Evolutionary conservation across 2,797 vertebrate species (phyloP).

Genomic region (Schizopygopsis pylzovi): DNA sequence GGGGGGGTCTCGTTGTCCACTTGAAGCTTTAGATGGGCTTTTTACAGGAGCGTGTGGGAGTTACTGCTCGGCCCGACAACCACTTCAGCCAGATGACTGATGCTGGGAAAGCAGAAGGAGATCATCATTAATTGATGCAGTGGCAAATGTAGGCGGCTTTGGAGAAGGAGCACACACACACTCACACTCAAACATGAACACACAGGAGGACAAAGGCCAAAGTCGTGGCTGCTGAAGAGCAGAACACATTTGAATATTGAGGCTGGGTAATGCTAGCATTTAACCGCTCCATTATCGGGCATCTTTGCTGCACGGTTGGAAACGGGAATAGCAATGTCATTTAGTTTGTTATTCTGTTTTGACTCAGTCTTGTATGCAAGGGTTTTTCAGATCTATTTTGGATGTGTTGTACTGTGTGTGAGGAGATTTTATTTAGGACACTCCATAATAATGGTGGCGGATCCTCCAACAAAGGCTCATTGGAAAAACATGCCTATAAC

Average conservation of each 20-base stretch:
- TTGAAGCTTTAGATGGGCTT: constrained; percentile 56
- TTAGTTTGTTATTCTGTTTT: constrained; percentile 42
- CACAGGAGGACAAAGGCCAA: constrained; percentile 54
- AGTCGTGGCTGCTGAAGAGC: constrained; percentile 59
- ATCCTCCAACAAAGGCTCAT: not conserved
- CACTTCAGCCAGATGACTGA: constrained; percentile 66
- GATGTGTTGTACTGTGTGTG: constrained; percentile 2
- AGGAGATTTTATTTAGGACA: constrained; percentile 13
- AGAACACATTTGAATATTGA: constrained; percentile 41
- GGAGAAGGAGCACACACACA: constrained; percentile 40
- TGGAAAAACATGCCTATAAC: not conserved
- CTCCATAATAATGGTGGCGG: not conserved
- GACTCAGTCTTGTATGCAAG: not conserved
- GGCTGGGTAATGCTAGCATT: constrained; percentile 20
- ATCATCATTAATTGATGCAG: constrained; percentile 67
- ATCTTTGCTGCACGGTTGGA: constrained; percentile 12
- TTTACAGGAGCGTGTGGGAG: constrained; percentile 61
- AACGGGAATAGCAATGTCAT: constrained; percentile 24
- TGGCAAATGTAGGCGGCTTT: constrained; percentile 66
- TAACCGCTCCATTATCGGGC: constrained; percentile 41
- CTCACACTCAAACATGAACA: constrained; percentile 39
- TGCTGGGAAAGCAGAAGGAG: constrained; percentile 63
- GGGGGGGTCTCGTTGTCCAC: constrained; percentile 60
- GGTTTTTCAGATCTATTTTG: constrained; percentile 1
- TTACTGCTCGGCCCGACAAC: constrained; percentile 57